Evolutionary conservation across 2,113 vertebrate genomes (phyloP).

Genomic region (Syrmaticus mikado): DNA sequence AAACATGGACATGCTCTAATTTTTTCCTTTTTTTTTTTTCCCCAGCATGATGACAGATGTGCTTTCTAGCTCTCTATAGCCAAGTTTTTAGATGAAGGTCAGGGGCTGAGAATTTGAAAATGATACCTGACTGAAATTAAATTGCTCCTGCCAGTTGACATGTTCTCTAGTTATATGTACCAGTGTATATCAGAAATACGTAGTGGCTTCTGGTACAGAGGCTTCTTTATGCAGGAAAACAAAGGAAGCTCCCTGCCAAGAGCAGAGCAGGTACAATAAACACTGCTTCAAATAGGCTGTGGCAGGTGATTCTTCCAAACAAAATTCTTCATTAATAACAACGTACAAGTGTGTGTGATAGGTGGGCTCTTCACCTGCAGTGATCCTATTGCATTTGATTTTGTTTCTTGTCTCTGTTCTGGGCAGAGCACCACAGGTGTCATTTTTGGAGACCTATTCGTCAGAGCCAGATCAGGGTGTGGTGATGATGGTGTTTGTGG

Average conservation of each 20-base stretch:
- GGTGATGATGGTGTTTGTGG: neutral
- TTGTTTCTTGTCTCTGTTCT: neutral
- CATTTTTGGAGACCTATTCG: neutral
- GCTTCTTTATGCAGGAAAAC: neutral
- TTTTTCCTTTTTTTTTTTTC: neutral
- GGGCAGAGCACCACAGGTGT: neutral
- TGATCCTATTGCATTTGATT: neutral
- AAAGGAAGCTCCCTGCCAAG: neutral
- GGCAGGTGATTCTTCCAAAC: neutral
- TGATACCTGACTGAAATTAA: conserved; percentile 3
- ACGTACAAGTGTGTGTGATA: neutral
- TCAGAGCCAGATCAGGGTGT: neutral
- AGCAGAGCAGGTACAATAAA: neutral
- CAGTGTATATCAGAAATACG: neutral
- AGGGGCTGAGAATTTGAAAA: conserved; percentile 27
- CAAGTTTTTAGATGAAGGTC: neutral
- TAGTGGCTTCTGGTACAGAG: neutral
- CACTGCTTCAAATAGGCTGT: neutral
- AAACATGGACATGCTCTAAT: neutral
- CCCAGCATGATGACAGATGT: neutral
- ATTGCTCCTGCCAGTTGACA: conserved; percentile 24
- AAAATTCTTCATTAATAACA: neutral
- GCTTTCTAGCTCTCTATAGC: neutral
- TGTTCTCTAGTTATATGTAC: neutral
- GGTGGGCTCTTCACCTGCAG: neutral